Evolutionary conservation across 2,113 vertebrate species (phyloP), one percentile per base, ranked within the genome.

Genomic region (Channa maculata): DNA sequence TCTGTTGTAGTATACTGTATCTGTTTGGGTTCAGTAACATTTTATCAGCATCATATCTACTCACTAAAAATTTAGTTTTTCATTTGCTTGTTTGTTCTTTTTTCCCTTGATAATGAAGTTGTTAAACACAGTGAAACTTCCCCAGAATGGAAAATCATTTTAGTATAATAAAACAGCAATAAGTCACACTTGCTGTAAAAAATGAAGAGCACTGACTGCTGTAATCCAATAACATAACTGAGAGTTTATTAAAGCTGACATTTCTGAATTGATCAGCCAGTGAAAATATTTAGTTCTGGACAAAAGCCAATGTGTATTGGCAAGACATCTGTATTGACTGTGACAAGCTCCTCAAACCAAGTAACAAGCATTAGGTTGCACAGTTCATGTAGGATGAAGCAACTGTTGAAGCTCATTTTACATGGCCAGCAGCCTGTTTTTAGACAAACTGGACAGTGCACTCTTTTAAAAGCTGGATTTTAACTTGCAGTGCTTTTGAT

Each of bases 171-270:
- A 54, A 71, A 45, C 5, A 60, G 50, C 48, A 57, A 51, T 70
- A 41, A 75, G 6, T 82, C 52, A 38, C 49, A 60, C 9, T 24
- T 13, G 38, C 7, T 64, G 45, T 14, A 69, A 63, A 24, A 57
- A 36, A 33, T 75, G 34, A 43, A n/a, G 15, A 57, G 12, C 38
- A 58, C 0, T 39, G 33, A 52, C 41, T 53, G 43, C 38, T 41
- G 51, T 46, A 58, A 10, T 11, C 46, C 49, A 38, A 39, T 65
- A 59, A 24, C 24, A 24, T 24, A 15, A 53, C 36, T 8, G 15
- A 11, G 55, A 49, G 37, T 66, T 76, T 66, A 46, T 76, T 53
- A 48, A 67, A 63, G 41, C 65, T 45, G 38, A 37, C 38, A 49
- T 54, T 70, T 70, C 54, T 65, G 49, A 41, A 63, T 44, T 45